Percentiles rank a stretch among this genome's conserved stretches.
Evolutionary conservation across 1,140 invertebrate genomes (phyloP).

Genomic region (Trachymyrmex septentrionalis): DNA sequence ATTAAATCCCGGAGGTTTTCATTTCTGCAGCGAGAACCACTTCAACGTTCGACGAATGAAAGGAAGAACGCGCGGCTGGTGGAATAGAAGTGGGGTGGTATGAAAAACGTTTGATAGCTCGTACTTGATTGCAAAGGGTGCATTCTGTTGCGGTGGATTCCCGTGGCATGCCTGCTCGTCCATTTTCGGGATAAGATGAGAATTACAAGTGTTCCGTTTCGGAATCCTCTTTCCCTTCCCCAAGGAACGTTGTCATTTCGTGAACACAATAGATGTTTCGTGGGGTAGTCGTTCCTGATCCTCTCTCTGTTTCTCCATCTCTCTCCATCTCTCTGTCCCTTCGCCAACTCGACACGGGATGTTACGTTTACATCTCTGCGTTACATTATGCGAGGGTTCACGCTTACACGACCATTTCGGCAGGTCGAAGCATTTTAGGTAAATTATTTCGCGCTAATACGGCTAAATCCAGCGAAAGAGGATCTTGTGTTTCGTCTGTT

Average conservation of each 20-base stretch:
- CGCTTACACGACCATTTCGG: slow-evolving; percentile 69
- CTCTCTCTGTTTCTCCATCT: slow-evolving; percentile 40
- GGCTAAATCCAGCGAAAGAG: slow-evolving; percentile 4
- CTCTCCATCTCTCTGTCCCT: slow-evolving; percentile 37
- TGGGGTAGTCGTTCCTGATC: slow-evolving; percentile 41
- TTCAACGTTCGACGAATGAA: slow-evolving; percentile 67
- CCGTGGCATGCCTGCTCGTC: slow-evolving; percentile 62
- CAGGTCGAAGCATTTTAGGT: slow-evolving; percentile 74
- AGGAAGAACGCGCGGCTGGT: background rate
- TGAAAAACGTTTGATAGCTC: slow-evolving; percentile 76
- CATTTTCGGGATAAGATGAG: slow-evolving; percentile 81
- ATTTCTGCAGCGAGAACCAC: slow-evolving; percentile 45
- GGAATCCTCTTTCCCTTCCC: slow-evolving; percentile 66
- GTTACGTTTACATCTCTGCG: slow-evolving; percentile 47
- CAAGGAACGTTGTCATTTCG: slow-evolving; percentile 36
- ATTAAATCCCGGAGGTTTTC: slow-evolving; percentile 33
- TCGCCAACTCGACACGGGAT: slow-evolving; percentile 45
- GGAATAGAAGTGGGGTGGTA: slow-evolving; percentile 25
- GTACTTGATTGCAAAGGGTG: slow-evolving; percentile 76
- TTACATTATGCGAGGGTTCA: slow-evolving; percentile 64
- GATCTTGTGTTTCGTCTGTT: slow-evolving; percentile 44
- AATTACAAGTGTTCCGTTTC: slow-evolving; percentile 79
- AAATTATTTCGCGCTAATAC: slow-evolving; percentile 79
- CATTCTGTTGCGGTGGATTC: slow-evolving; percentile 60
- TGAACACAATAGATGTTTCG: slow-evolving; percentile 72